Evolutionary conservation across 2,888 invertebrate species (phyloP).

Genomic region (Rhyacophila evoluta): DNA sequence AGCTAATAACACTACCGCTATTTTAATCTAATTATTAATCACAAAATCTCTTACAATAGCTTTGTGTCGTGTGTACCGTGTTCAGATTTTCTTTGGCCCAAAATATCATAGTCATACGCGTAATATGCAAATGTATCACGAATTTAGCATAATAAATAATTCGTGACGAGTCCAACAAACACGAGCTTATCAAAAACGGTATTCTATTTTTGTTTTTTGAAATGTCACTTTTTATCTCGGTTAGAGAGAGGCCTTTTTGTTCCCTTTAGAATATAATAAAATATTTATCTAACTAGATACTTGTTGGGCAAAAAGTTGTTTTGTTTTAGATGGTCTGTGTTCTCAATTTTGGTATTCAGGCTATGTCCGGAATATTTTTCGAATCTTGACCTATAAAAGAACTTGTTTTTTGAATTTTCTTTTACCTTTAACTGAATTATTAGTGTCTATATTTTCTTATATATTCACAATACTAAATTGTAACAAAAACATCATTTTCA

Average conservation of each 20-base stretch:
- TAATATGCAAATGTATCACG: neutral
- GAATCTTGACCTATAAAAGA: constrained; percentile 1
- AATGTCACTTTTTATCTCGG: neutral
- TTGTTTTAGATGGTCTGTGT: neutral
- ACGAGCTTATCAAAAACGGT: neutral
- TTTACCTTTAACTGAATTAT: neutral
- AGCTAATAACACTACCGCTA: too few relatives aligned
- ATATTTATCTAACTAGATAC: constrained; percentile 2
- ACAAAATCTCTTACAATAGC: too few relatives aligned
- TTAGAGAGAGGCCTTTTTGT: neutral
- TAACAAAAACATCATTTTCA: too few relatives aligned
- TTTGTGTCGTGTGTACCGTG: neutral
- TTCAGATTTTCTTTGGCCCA: neutral
- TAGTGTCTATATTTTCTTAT: too few relatives aligned
- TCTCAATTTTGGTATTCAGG: neutral
- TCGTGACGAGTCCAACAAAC: neutral
- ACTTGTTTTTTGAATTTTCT: neutral
- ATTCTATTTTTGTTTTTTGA: neutral
- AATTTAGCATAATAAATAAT: neutral
- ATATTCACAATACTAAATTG: too few relatives aligned
- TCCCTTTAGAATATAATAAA: constrained; percentile 17
- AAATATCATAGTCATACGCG: neutral
- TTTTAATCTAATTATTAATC: too few relatives aligned
- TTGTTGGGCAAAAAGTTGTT: neutral
- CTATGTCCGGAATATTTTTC: neutral